A percentile compares a stretch with the other conserved stretches of the same genome.
phyloP scores from a whole-genome alignment of 1,140 invertebrate genomes.

The Probaryconus sp. region DNA sequence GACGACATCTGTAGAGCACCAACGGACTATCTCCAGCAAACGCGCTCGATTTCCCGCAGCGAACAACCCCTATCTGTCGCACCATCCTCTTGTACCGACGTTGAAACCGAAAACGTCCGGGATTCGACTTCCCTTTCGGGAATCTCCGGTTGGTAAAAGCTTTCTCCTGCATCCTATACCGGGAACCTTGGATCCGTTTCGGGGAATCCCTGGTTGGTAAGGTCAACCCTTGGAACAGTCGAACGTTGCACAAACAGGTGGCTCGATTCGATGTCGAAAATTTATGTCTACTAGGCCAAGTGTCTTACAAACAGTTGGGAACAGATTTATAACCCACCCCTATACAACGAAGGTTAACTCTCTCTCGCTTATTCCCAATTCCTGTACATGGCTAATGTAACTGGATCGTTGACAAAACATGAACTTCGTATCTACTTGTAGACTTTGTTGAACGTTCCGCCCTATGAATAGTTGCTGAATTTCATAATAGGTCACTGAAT shows the following conservation, averaged over 20 bases:
- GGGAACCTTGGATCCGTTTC: conserved; percentile 7
- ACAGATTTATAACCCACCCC: too few species aligned
- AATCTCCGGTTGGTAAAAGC: conserved; percentile 49
- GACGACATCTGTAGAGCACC: conserved; percentile 61
- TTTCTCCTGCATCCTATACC: conserved; percentile 5
- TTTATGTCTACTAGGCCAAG: background rate
- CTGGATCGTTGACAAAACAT: too few species aligned
- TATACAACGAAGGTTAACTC: too few species aligned
- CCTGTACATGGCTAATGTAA: too few species aligned
- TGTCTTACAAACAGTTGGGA: too few species aligned
- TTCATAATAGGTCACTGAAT: too few species aligned
- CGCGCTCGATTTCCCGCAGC: conserved; percentile 27
- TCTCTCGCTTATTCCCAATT: too few species aligned
- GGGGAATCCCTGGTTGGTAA: conserved; percentile 32
- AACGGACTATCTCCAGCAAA: conserved; percentile 39
- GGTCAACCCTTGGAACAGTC: background rate
- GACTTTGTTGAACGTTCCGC: too few species aligned
- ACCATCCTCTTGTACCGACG: conserved; percentile 28
- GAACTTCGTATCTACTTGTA: too few species aligned
- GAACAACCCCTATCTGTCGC: conserved; percentile 13
- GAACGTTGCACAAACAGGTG: conserved; percentile 12
- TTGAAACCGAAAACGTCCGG: conserved; percentile 30
- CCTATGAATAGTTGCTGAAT: too few species aligned
- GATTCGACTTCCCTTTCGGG: conserved; percentile 5
- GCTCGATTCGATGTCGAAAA: conserved; percentile 8